Conservation (phyloP, 2,888 invertebrate genomes). For the Micropterix aruncella region DNA sequence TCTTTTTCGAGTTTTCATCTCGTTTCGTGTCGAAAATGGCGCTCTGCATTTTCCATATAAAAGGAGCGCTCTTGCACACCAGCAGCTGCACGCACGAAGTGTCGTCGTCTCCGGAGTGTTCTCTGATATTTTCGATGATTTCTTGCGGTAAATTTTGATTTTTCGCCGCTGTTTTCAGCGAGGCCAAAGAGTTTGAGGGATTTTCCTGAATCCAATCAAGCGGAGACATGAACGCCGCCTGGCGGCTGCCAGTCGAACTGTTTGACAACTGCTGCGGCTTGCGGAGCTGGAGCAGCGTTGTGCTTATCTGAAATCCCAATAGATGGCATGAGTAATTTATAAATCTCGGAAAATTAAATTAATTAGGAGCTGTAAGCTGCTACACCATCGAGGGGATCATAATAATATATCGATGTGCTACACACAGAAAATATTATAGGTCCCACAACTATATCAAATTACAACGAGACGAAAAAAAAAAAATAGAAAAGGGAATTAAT, state of each 20-base stretch:
- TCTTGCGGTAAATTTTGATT: slow-evolving; percentile 16
- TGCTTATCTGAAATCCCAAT: not conserved
- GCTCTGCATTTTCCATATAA: slow-evolving; percentile 50
- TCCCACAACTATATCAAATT: too few species aligned
- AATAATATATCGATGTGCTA: too few species aligned
- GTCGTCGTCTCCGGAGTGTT: slow-evolving; percentile 26
- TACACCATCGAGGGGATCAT: too few species aligned
- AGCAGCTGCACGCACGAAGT: slow-evolving; percentile 43
- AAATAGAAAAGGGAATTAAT: too few species aligned
- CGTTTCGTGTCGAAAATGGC: slow-evolving; percentile 21
- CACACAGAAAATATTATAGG: too few species aligned
- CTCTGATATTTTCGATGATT: slow-evolving; percentile 21
- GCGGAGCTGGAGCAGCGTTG: not conserved
- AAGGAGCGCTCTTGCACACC: slow-evolving; percentile 48
- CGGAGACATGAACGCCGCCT: slow-evolving; percentile 21
- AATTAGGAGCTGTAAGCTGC: too few species aligned
- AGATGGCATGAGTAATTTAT: too few species aligned
- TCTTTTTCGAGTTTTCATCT: not conserved
- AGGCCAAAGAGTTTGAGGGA: slow-evolving; percentile 23
- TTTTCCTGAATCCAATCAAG: slow-evolving; percentile 40
- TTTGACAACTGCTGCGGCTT: not conserved
- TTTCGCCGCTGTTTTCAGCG: slow-evolving; percentile 31
- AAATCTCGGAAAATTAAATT: too few species aligned
- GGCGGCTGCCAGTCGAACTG: not conserved
- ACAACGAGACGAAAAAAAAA: too few species aligned